phyloP scores from a whole-genome alignment of 2,113 vertebrate species.

The Podarcis raffonei region DNA sequence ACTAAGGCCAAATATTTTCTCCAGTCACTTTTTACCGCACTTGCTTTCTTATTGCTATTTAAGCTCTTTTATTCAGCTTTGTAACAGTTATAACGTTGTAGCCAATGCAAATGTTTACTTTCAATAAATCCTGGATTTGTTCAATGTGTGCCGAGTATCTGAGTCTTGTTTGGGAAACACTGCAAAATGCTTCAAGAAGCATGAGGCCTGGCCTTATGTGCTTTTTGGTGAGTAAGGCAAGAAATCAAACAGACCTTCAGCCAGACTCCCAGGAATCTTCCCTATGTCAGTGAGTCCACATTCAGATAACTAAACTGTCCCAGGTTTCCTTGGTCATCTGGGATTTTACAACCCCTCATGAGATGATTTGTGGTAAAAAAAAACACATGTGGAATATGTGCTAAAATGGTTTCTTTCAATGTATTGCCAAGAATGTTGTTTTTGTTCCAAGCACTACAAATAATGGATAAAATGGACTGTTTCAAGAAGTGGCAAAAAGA shows the following conservation, averaged over 20 bases:
- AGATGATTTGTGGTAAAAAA: no score
- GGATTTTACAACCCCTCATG: no score
- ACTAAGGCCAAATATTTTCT: slow-evolving; percentile 91
- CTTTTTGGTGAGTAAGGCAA: slow-evolving; percentile 4
- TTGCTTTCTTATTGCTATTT: slow-evolving; percentile 85
- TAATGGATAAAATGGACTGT: no score
- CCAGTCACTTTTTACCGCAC: slow-evolving; percentile 87
- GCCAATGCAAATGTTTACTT: slow-evolving; percentile 89
- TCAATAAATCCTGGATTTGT: slow-evolving; percentile 88
- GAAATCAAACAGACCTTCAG: background rate
- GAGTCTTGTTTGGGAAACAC: slow-evolving; percentile 70
- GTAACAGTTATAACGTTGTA: slow-evolving; percentile 85
- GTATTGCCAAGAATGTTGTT: no score
- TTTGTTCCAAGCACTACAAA: no score
- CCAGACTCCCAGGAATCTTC: no score
- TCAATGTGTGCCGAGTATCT: slow-evolving; percentile 76
- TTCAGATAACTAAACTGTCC: no score
- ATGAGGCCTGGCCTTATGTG: background rate
- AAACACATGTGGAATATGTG: no score
- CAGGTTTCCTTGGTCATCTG: no score
- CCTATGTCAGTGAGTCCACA: no score
- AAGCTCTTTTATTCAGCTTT: slow-evolving; percentile 85
- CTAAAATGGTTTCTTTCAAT: no score
- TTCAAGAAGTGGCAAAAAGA: no score
- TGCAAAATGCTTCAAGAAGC: background rate